A percentile compares a stretch with the other conserved stretches of the same genome.
phyloP scores from a whole-genome alignment of 2,797 vertebrate species.

The Peromyscus melanophrys region DNA sequence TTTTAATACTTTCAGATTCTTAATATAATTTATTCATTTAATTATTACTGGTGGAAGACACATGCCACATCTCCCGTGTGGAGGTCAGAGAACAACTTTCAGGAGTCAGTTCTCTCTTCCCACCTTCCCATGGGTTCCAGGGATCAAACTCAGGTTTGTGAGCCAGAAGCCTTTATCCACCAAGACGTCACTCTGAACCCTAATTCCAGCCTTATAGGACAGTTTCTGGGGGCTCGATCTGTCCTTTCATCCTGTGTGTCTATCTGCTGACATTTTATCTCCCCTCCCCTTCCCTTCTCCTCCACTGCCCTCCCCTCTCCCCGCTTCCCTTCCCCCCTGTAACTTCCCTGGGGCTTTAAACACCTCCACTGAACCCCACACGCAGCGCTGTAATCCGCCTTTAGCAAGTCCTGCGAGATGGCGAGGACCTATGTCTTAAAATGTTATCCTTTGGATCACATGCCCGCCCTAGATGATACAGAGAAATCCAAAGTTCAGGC shows the following conservation, averaged over 20 bases:
- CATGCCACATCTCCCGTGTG: too few relatives aligned
- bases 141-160: background rate
- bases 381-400: background rate
- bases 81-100: background rate
- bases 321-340: background rate
- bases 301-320: background rate
- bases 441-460: background rate
- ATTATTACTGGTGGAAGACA: background rate
- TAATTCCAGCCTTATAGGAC: background rate
- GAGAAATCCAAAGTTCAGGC: slow-evolving; percentile 6
- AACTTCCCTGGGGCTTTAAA: background rate
- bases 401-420: background rate
- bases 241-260: background rate
- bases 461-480: background rate
- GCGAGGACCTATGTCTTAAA: background rate
- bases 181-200: too few relatives aligned
- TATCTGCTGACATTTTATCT: background rate
- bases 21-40: background rate
- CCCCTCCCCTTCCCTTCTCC: background rate
- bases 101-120: background rate
- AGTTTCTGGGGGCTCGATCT: background rate
- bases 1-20: background rate
- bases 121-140: background rate
- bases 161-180: background rate
- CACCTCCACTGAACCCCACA: background rate